Evolutionary conservation across 2,797 vertebrate species (phyloP).

Genomic region (Ctenopoma multispine): DNA sequence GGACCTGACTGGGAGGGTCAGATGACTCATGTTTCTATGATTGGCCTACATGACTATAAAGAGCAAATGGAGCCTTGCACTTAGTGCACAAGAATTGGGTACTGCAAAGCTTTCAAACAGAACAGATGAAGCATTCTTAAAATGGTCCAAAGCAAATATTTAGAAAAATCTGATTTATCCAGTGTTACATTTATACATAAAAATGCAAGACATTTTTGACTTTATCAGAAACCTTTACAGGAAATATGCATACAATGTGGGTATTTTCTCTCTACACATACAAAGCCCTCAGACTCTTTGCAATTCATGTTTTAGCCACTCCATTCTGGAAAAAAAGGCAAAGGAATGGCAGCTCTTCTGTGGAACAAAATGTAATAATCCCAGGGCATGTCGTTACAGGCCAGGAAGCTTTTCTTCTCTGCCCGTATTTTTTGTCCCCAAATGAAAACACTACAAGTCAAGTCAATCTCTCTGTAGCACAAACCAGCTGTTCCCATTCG

Average conservation of each 20-base stretch:
- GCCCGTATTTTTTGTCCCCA: slow-evolving; percentile 38
- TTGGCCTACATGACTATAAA: slow-evolving; percentile 78
- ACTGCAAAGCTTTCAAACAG: slow-evolving; percentile 47
- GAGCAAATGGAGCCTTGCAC: slow-evolving; percentile 76
- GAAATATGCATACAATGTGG: not conserved
- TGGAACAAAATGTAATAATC: slow-evolving; percentile 76
- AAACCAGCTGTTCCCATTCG: slow-evolving; percentile 65
- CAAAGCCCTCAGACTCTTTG: slow-evolving; percentile 9
- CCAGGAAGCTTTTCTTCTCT: slow-evolving; percentile 59
- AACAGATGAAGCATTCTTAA: slow-evolving; percentile 33
- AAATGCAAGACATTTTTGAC: slow-evolving; percentile 21
- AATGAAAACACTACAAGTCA: slow-evolving; percentile 69
- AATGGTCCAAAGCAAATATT: slow-evolving; percentile 29
- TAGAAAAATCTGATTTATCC: slow-evolving; percentile 20
- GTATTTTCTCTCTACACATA: slow-evolving; percentile 5
- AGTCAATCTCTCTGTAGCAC: slow-evolving; percentile 56
- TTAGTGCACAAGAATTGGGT: slow-evolving; percentile 67
- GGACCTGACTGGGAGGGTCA: slow-evolving; percentile 76
- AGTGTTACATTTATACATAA: slow-evolving; percentile 2
- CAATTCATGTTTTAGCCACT: slow-evolving; percentile 36
- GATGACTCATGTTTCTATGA: slow-evolving; percentile 85
- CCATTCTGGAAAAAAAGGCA: slow-evolving; percentile 41
- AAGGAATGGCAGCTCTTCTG: slow-evolving; percentile 72
- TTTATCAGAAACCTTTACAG: not conserved
- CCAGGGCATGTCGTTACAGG: slow-evolving; percentile 78